These are phyloP conservation scores for Poeciliopsis turrubarensis DNA, from an alignment of 2,113 vertebrate genomes.

Conservation along the genomic window DNA sequence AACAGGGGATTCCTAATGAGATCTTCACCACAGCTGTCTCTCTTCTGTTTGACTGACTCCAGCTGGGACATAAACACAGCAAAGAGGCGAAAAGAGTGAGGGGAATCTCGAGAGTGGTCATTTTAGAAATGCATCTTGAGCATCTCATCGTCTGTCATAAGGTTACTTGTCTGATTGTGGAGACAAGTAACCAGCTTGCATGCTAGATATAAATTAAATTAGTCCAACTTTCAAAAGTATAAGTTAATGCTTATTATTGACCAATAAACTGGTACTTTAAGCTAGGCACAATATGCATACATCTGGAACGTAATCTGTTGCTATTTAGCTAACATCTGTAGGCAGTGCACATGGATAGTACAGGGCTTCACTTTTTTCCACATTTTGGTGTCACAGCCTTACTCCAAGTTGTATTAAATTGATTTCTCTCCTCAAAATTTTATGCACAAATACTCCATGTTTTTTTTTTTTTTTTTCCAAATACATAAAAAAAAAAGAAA, in stretches of 20 bases:
- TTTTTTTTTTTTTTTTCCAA: no score
- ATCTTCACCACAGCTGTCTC: conserved; percentile 41
- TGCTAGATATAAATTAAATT: no score
- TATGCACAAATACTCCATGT: no score
- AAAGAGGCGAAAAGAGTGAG: background rate
- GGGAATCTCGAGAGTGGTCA: conserved; percentile 25
- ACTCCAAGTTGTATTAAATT: no score
- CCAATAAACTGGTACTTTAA: no score
- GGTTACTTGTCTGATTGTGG: background rate
- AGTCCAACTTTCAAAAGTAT: no score
- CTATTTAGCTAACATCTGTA: background rate
- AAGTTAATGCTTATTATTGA: no score
- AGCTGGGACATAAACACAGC: conserved; percentile 31
- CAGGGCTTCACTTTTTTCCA: no score
- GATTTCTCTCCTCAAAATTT: no score
- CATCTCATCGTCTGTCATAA: conserved; percentile 29
- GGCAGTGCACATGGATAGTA: background rate
- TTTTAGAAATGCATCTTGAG: background rate
- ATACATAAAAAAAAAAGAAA: no score
- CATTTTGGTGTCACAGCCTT: no score
- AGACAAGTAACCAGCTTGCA: no score
- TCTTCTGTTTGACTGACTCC: conserved; percentile 35
- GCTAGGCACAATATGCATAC: background rate
- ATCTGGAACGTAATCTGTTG: background rate
- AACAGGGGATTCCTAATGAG: conserved; percentile 45